A percentile compares a stretch with the other conserved stretches of the same genome.
Conservation (phyloP, 2,888 invertebrate genomes). For the Sminthurides aquaticus region DNA sequence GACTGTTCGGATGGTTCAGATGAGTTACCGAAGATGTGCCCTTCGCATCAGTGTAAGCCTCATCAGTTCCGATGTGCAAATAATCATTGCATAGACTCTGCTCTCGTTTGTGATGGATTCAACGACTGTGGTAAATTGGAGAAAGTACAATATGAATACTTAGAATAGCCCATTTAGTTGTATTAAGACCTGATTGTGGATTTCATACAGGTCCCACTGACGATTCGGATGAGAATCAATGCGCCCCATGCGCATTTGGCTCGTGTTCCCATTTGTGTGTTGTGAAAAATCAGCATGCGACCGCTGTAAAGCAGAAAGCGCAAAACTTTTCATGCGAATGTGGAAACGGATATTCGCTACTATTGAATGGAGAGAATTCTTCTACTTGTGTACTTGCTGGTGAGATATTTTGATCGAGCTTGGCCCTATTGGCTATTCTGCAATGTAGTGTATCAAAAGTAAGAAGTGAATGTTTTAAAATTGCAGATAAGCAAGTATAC, state of each 20-base stretch:
- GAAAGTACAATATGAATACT: neutral
- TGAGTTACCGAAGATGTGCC: slow-evolving; percentile 21
- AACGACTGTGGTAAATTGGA: slow-evolving; percentile 42
- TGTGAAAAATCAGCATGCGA: slow-evolving; percentile 51
- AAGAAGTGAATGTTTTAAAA: slow-evolving; percentile 19
- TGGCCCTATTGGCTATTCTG: neutral
- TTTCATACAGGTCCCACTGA: slow-evolving; percentile 9
- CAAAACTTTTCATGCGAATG: slow-evolving; percentile 55
- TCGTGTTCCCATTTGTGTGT: slow-evolving; percentile 72
- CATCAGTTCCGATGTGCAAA: slow-evolving; percentile 46
- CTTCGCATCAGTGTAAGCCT: slow-evolving; percentile 15
- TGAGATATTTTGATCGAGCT: too few relatives aligned
- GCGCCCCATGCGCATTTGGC: slow-evolving; percentile 58
- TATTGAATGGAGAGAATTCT: slow-evolving; percentile 44
- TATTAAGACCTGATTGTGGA: neutral
- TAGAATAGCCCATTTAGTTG: neutral
- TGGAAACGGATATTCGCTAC: slow-evolving; percentile 54
- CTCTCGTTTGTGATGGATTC: slow-evolving; percentile 45
- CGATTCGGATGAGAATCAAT: slow-evolving; percentile 49
- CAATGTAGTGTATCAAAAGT: neutral
- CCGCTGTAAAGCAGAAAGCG: neutral
- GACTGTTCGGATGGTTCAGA: slow-evolving; percentile 23
- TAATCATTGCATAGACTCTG: slow-evolving; percentile 45
- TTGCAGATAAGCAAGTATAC: slow-evolving; percentile 54
- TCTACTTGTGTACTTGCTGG: slow-evolving; percentile 48